A percentile compares a stretch with the other conserved stretches of the same genome.
phyloP scores from a whole-genome alignment of 2,113 vertebrate species.

The Excalfactoria chinensis region DNA sequence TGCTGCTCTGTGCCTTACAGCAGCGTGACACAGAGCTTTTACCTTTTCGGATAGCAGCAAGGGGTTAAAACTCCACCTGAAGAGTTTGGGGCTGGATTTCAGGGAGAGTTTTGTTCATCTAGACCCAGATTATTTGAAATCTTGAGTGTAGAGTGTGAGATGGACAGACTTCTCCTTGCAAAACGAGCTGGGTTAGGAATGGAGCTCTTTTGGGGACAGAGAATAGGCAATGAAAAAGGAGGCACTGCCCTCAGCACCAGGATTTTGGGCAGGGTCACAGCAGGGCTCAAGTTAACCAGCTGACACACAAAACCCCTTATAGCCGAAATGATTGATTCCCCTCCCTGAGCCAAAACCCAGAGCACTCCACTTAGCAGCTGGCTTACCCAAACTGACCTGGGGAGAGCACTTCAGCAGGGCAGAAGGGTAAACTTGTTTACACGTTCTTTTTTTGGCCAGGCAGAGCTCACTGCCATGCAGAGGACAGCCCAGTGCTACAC shows the following conservation, averaged over 20 bases:
- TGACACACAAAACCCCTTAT: not conserved
- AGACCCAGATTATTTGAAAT: not conserved
- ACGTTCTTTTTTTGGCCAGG: rapidly evolving
- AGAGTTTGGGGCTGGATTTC: not conserved
- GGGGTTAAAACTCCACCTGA: not conserved
- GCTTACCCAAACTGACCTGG: not conserved
- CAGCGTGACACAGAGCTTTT: rapidly evolving
- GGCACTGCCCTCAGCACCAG: rapidly evolving
- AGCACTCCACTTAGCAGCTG: not conserved
- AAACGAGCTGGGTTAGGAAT: rapidly evolving
- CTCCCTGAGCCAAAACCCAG: not conserved
- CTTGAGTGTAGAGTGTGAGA: not conserved
- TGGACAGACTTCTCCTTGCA: rapidly evolving
- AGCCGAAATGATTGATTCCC: not conserved
- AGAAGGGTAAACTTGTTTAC: not conserved
- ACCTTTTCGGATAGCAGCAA: not conserved
- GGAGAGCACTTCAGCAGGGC: not conserved
- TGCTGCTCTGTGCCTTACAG: rapidly evolving
- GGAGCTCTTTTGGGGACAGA: rapidly evolving
- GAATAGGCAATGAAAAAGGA: not conserved
- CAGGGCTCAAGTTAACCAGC: not conserved
- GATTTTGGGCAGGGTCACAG: rapidly evolving
- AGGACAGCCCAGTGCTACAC: no score
- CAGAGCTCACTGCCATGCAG: rapidly evolving
- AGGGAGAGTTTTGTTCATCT: not conserved